phyloP scores from a whole-genome alignment of 1,140 invertebrate species.

The Drosophila nasuta region DNA sequence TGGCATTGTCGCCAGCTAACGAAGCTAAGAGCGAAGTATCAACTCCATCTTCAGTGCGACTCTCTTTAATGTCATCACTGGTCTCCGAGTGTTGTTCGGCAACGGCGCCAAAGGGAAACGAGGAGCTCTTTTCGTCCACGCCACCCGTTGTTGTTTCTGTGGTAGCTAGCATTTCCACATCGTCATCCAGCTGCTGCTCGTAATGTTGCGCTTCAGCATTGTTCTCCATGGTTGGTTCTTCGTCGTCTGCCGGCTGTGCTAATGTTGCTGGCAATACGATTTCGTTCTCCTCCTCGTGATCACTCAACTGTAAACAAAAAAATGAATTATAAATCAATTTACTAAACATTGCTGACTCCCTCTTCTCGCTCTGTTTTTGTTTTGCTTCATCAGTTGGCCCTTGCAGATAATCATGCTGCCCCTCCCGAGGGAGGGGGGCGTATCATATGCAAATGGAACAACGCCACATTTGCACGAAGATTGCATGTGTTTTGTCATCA shows the following conservation, averaged over 20 bases:
- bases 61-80: slow-evolving; percentile 71
- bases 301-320: slow-evolving; percentile 60
- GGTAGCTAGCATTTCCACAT: slow-evolving; percentile 64
- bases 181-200: slow-evolving; percentile 63
- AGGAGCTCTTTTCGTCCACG: slow-evolving; percentile 82
- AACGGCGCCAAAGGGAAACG: slow-evolving; percentile 76
- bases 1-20: slow-evolving; percentile 83
- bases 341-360: not conserved
- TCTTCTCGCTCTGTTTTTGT: not conserved
- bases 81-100: slow-evolving; percentile 75
- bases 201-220: slow-evolving; percentile 34
- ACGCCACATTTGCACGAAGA: slow-evolving; percentile 76
- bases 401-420: slow-evolving; percentile 77
- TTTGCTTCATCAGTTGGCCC: slow-evolving; percentile 81
- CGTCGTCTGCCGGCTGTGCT: slow-evolving; percentile 42
- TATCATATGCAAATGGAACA: slow-evolving; percentile 81
- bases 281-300: slow-evolving; percentile 62
- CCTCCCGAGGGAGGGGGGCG: slow-evolving; percentile 1
- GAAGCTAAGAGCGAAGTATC: slow-evolving; percentile 79
- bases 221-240: slow-evolving; percentile 28
- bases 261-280: slow-evolving; percentile 13
- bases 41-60: slow-evolving; percentile 53
- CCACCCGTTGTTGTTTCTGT: slow-evolving; percentile 54
- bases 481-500: slow-evolving; percentile 74
- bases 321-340: slow-evolving; percentile 5